Conservation (phyloP, 1,140 invertebrate genomes). For the Euborellia annulipes region DNA sequence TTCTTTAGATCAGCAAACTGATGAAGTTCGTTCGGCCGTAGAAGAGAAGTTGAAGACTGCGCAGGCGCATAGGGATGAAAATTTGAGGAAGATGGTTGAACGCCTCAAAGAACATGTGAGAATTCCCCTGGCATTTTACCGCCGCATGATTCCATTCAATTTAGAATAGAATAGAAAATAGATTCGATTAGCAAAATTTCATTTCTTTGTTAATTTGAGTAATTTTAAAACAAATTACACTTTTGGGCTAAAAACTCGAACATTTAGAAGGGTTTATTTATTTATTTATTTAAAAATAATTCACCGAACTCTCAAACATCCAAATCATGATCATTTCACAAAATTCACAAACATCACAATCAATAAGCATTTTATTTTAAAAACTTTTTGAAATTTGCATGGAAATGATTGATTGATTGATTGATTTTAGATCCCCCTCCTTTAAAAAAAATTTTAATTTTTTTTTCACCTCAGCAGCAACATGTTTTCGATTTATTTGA, state of each 20-base stretch:
- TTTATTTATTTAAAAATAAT: no score
- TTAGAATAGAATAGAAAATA: constrained; percentile 2
- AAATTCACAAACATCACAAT: no score
- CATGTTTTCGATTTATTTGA: constrained; percentile 9
- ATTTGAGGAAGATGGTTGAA: constrained; percentile 74
- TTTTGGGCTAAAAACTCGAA: no score
- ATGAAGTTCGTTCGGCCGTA: constrained; percentile 63
- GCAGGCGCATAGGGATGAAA: constrained; percentile 66
- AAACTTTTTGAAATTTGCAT: no score
- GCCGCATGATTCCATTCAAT: background rate
- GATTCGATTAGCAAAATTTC: constrained; percentile 6
- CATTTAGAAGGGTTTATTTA: no score
- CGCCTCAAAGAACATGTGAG: constrained; percentile 78
- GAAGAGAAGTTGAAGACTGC: constrained; percentile 72
- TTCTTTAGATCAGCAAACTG: constrained; percentile 63
- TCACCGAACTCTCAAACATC: no score
- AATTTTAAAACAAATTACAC: no score
- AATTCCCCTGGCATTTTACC: background rate
- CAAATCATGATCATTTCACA: no score
- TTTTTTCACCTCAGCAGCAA: constrained; percentile 7
- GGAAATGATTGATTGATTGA: no score
- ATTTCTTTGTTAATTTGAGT: background rate
- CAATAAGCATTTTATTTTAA: no score
- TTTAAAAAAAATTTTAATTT: constrained; percentile 3
- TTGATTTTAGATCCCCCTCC: background rate